phyloP scores from a whole-genome alignment of 2,113 vertebrate species.

The Sterna hirundo region DNA sequence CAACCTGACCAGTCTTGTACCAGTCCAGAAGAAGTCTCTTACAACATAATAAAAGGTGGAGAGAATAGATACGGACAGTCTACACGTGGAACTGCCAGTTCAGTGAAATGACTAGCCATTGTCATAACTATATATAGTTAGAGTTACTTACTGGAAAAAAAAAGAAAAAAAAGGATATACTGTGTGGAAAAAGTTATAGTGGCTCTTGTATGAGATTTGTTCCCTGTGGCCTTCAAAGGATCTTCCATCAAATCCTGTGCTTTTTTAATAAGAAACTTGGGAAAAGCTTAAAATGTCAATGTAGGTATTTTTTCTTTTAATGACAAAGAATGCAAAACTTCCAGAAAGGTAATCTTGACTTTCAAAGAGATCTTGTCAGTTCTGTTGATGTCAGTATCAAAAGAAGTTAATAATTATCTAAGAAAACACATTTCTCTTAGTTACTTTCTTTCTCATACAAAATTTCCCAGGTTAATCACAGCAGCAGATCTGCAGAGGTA shows the following conservation, averaged over 20 bases:
- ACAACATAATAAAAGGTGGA: neutral
- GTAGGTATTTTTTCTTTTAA: conserved; percentile 23
- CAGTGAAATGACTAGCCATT: neutral
- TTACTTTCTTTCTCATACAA: conserved; percentile 38
- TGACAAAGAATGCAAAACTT: conserved; percentile 25
- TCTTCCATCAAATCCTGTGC: neutral
- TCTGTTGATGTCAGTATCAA: conserved; percentile 52
- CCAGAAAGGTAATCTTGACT: conserved; percentile 29
- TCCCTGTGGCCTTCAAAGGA: neutral
- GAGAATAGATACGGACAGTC: neutral
- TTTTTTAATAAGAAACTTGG: neutral
- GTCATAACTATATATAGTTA: neutral
- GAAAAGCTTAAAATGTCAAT: conserved; percentile 17
- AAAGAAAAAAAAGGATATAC: neutral
- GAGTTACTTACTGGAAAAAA: neutral
- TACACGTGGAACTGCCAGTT: neutral
- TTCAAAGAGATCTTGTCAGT: conserved; percentile 57
- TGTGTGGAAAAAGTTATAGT: neutral
- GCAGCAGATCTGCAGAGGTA: conserved; percentile 30
- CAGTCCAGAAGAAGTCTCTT: neutral
- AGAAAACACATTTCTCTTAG: conserved; percentile 53
- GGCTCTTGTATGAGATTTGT: neutral
- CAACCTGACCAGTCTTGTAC: neutral
- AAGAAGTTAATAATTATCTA: conserved; percentile 55
- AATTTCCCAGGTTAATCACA: conserved; percentile 53